Percentiles rank a stretch among this genome's conserved stretches.
Conservation (phyloP, 1,140 invertebrate species). For the Anthonomus grandis region DNA sequence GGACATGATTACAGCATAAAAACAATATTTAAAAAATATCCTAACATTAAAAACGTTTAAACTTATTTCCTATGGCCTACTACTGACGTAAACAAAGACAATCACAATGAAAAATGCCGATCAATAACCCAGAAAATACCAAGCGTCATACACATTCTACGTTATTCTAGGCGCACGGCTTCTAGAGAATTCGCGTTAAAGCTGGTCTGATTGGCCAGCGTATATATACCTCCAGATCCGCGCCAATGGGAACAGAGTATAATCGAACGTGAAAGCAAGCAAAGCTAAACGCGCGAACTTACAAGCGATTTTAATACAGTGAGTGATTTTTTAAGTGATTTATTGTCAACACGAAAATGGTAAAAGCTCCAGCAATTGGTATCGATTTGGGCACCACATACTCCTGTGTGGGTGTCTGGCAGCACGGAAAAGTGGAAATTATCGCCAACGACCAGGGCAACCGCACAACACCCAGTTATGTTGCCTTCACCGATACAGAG, state of each 20-base stretch:
- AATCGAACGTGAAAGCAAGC: conserved; percentile 11
- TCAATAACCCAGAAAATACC: too few species aligned
- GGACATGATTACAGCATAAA: too few species aligned
- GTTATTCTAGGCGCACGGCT: too few species aligned
- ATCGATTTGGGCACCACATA: conserved; percentile 79
- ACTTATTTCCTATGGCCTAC: too few species aligned
- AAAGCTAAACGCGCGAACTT: conserved; percentile 11
- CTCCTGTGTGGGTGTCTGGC: conserved; percentile 78
- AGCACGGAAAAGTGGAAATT: conserved; percentile 88
- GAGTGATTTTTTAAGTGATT: neutral
- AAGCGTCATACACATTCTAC: too few species aligned
- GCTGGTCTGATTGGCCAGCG: neutral
- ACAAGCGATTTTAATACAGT: neutral
- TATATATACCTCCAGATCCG: neutral
- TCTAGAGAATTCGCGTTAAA: neutral
- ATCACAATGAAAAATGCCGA: too few species aligned
- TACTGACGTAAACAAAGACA: too few species aligned
- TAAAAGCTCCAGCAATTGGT: conserved; percentile 58
- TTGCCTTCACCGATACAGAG: conserved; percentile 81
- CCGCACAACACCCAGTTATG: conserved; percentile 86
- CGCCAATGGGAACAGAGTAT: conserved; percentile 1
- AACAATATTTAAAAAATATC: too few species aligned
- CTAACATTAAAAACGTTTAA: too few species aligned
- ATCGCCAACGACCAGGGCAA: conserved; percentile 94
- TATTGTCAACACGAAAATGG: conserved; percentile 26